phyloP scores from a whole-genome alignment of 2,113 vertebrate genomes.

The Cyprinus carpio region DNA sequence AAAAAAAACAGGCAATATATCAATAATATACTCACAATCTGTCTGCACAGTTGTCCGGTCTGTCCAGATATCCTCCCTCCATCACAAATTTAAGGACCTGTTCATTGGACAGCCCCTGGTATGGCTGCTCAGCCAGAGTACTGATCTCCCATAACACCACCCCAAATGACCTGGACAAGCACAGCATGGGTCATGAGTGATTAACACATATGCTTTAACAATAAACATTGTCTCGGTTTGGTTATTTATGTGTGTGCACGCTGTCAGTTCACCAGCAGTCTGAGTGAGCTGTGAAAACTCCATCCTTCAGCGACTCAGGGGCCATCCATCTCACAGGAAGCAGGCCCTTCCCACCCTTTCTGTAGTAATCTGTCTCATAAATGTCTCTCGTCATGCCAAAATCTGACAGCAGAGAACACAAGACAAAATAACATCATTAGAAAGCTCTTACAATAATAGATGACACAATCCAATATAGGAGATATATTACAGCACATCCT shows the following conservation, averaged over 20 bases:
- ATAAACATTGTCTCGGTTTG: background rate
- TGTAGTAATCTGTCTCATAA: conserved; percentile 97
- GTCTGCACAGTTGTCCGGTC: conserved; percentile 89
- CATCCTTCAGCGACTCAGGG: conserved; percentile 92
- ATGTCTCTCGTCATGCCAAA: conserved; percentile 99
- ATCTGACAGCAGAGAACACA: conserved; percentile 72
- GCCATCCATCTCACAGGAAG: conserved; percentile 98
- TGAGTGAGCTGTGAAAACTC: conserved; percentile 90
- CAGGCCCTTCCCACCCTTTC: conserved; percentile 95
- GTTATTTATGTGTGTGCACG: too few species aligned
- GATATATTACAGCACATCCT: conserved; percentile 9
- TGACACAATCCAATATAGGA: background rate
- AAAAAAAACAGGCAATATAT: background rate
- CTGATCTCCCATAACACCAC: conserved; percentile 98
- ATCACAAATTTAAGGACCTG: conserved; percentile 98
- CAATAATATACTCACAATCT: conserved; percentile 83
- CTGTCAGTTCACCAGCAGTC: conserved; percentile 88
- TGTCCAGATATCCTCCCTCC: conserved; percentile 92
- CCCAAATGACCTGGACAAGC: conserved; percentile 86
- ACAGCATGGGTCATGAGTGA: background rate
- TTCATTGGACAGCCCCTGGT: conserved; percentile 95
- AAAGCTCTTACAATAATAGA: conserved; percentile 1
- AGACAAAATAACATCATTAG: conserved; percentile 7
- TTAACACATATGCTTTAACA: background rate
- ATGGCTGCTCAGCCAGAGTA: conserved; percentile 93